Evolutionary conservation across 2,888 invertebrate genomes (phyloP).

Genomic region (Hermaeophaga mercurialis): DNA sequence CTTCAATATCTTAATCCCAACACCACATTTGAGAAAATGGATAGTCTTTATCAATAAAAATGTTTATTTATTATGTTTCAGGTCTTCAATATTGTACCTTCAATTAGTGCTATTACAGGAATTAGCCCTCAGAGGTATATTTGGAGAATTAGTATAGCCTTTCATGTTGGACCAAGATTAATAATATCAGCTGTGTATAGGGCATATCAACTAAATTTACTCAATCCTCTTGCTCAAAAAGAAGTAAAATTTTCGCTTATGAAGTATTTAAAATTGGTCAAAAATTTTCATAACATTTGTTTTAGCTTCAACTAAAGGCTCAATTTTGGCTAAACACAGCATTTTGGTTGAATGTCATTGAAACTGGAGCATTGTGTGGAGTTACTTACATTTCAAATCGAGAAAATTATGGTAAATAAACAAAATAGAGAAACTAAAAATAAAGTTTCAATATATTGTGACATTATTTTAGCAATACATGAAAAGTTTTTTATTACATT

Average conservation of each 20-base stretch:
- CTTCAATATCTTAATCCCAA: too few relatives aligned
- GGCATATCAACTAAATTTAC: constrained; percentile 76
- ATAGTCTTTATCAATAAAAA: too few relatives aligned
- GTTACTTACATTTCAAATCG: constrained; percentile 93
- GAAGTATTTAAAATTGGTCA: neutral
- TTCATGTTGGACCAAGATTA: constrained; percentile 89
- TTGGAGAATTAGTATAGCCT: constrained; percentile 90
- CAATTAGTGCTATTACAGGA: constrained; percentile 94
- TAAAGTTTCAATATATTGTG: neutral
- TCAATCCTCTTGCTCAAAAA: constrained; percentile 63
- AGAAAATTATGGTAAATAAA: constrained; percentile 83
- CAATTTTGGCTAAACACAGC: constrained; percentile 71
- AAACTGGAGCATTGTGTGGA: constrained; percentile 84
- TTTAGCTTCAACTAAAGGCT: constrained; percentile 61
- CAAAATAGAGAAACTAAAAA: neutral
- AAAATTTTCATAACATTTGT: constrained; percentile 30
- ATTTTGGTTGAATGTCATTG: constrained; percentile 83
- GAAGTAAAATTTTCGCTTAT: constrained; percentile 52
- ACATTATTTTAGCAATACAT: constrained; percentile 73
- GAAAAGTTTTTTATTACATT: constrained; percentile 92
- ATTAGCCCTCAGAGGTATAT: constrained; percentile 90
- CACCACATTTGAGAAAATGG: too few relatives aligned
- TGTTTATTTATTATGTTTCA: constrained; percentile 53
- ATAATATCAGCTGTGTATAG: constrained; percentile 87
- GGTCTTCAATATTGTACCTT: constrained; percentile 94